A percentile compares a stretch with the other conserved stretches of the same genome.
Conservation (phyloP, 2,113 vertebrate genomes). For the Podocnemis expansa region DNA sequence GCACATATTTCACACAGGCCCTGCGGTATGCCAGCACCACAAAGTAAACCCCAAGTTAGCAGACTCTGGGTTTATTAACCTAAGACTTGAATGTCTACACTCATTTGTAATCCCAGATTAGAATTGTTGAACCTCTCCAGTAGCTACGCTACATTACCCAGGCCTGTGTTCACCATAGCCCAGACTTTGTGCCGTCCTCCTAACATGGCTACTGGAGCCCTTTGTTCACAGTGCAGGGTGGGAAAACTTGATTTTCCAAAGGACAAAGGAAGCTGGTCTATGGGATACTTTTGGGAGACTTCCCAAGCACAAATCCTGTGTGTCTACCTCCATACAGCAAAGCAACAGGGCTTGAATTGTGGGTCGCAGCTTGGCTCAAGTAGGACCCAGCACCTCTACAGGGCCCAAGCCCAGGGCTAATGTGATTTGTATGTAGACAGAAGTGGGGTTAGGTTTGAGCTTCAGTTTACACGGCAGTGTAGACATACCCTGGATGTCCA, state of each 20-base stretch:
- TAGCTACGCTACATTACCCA: not conserved
- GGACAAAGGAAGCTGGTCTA: not conserved
- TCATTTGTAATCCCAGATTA: not conserved
- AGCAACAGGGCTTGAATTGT: not conserved
- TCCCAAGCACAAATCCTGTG: not conserved
- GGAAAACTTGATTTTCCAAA: not conserved
- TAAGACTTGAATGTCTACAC: not conserved
- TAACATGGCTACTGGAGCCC: not conserved
- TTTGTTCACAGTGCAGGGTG: not conserved
- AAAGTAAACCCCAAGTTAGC: not conserved
- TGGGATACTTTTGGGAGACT: not conserved
- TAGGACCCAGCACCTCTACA: not conserved
- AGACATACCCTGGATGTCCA: not conserved
- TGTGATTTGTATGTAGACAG: not conserved
- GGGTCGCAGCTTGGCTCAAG: not conserved
- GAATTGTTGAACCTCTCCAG: not conserved
- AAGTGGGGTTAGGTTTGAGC: not conserved
- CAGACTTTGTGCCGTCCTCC: not conserved
- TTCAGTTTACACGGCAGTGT: not conserved
- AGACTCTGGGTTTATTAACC: not conserved
- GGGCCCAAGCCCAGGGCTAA: not conserved
- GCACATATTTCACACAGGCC: not conserved
- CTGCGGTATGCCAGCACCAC: not conserved
- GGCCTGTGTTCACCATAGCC: not conserved
- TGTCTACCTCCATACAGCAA: not conserved